These are phyloP conservation scores for Grammomys dolichurus DNA, from an alignment of 2,113 vertebrate genomes.

Conservation along the genomic window DNA sequence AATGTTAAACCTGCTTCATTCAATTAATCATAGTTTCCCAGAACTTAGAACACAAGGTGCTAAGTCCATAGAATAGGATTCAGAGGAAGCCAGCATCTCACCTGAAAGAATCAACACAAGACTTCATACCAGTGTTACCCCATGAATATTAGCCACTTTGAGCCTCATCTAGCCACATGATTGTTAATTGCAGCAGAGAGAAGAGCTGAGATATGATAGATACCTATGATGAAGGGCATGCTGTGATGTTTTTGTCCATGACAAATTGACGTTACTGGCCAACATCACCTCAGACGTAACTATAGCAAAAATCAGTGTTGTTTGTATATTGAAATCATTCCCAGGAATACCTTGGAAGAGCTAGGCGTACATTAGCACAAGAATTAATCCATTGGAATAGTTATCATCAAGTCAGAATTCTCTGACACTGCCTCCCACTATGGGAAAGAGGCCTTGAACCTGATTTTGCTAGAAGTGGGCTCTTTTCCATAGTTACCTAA, in stretches of 20 bases:
- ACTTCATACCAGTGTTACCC: background rate
- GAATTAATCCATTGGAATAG: background rate
- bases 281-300: background rate
- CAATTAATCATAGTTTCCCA: background rate
- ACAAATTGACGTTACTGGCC: background rate
- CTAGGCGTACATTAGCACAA: background rate
- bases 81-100: background rate
- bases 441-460: background rate
- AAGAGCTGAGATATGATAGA: background rate
- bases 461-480: background rate
- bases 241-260: background rate
- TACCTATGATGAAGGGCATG: background rate
- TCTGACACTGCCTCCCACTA: background rate
- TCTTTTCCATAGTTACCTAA: background rate
- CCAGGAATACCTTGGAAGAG: background rate
- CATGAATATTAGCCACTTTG: background rate
- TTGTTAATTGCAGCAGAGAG: background rate
- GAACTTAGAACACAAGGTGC: background rate
- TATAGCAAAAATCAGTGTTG: background rate
- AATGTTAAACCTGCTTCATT: background rate
- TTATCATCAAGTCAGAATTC: background rate
- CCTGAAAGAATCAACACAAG: background rate
- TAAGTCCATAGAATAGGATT: background rate
- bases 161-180: background rate
- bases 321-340: background rate